Conservation (phyloP, 2,113 vertebrate species). For the Amphiprion percula region DNA sequence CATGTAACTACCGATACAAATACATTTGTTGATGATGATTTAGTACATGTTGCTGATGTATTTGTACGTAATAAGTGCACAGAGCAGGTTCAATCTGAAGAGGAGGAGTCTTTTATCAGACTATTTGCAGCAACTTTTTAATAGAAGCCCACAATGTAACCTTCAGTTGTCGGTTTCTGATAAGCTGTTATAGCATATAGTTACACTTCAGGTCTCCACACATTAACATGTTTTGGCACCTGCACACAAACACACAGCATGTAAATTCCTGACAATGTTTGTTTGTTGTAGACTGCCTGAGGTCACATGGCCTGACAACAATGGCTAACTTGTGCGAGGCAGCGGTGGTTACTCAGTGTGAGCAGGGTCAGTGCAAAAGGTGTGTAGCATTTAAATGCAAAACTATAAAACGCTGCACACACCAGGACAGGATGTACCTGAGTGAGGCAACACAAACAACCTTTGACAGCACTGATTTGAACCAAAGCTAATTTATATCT, state of each 20-base stretch:
- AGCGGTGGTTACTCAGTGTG: conserved; percentile 53
- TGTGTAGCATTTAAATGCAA: conserved; percentile 3
- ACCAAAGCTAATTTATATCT: neutral
- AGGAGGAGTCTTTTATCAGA: no score
- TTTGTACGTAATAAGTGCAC: neutral
- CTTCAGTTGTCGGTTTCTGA: neutral
- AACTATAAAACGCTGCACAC: conserved; percentile 22
- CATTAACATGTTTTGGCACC: neutral
- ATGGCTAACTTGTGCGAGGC: conserved; percentile 61
- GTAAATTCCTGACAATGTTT: conserved; percentile 52
- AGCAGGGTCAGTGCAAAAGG: conserved; percentile 24
- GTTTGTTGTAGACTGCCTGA: conserved; percentile 42
- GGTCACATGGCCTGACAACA: conserved; percentile 40
- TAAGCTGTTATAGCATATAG: neutral
- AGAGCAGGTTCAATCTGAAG: no score
- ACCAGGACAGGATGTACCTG: conserved; percentile 1
- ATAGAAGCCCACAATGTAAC: neutral
- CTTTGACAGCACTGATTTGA: neutral
- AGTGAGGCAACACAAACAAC: neutral
- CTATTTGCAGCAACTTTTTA: no score
- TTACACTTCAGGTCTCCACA: neutral
- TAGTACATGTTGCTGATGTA: neutral
- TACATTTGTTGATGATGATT: conserved; percentile 30
- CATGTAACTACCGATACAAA: conserved; percentile 35
- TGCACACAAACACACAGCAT: neutral